phyloP scores from a whole-genome alignment of 2,888 invertebrate species.

The Yponomeuta plumbellus region DNA sequence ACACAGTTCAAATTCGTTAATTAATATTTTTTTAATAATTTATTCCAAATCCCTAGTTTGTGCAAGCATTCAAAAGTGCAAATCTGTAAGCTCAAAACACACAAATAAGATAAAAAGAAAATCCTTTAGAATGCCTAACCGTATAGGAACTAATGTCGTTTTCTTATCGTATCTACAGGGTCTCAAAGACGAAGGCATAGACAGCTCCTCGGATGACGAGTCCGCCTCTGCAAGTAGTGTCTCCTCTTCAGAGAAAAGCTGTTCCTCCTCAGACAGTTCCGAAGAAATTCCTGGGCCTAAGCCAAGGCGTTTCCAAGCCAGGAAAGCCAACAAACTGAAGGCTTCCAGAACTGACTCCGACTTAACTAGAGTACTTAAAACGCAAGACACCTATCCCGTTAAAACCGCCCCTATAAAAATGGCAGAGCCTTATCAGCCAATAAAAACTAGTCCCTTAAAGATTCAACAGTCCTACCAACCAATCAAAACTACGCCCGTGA shows the following conservation, averaged over 20 bases:
- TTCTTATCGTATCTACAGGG: conserved; percentile 44
- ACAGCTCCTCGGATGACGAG: conserved; percentile 72
- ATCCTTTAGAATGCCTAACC: too few relatives aligned
- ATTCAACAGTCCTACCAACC: neutral
- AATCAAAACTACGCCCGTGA: neutral
- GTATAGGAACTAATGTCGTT: too few relatives aligned
- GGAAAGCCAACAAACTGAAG: conserved; percentile 58
- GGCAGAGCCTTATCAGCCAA: neutral
- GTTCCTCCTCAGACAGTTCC: conserved; percentile 66
- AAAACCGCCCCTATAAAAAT: conserved; percentile 5
- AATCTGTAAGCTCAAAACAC: too few relatives aligned
- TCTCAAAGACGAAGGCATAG: conserved; percentile 72
- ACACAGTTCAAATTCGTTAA: too few relatives aligned
- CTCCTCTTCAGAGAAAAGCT: conserved; percentile 69
- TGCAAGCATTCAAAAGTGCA: too few relatives aligned
- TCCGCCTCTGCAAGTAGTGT: conserved; percentile 60
- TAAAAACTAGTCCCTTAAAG: neutral
- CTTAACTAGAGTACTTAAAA: conserved; percentile 38
- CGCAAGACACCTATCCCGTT: neutral
- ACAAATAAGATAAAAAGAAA: too few relatives aligned
- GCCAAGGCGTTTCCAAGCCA: conserved; percentile 55
- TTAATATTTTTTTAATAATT: too few relatives aligned
- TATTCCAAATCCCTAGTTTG: too few relatives aligned
- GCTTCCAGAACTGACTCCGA: conserved; percentile 67
- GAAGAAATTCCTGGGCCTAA: conserved; percentile 56